Conservation (phyloP, 2,113 vertebrate genomes). For the Gopherus evgoodei region DNA sequence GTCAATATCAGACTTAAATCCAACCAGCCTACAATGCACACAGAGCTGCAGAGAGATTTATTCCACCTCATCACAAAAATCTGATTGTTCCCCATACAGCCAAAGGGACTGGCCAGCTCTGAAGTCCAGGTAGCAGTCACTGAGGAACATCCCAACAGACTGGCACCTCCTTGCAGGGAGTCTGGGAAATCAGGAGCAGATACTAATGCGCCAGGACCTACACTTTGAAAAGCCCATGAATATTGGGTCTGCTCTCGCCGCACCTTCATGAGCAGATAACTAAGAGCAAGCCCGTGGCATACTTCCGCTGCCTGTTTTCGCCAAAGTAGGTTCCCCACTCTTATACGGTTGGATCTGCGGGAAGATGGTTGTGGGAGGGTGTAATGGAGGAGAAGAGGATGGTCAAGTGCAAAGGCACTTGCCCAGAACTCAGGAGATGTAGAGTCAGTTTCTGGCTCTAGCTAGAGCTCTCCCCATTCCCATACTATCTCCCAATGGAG, state of each 20-base stretch:
- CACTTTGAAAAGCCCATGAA: background rate
- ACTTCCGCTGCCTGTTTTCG: background rate
- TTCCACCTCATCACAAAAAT: background rate
- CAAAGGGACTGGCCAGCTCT: background rate
- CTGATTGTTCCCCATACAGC: background rate
- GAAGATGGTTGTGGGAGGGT: too few species aligned
- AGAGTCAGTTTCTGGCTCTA: too few species aligned
- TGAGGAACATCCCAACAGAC: too few species aligned
- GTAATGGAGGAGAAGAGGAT: too few species aligned
- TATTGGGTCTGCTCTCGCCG: background rate
- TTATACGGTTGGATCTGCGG: background rate
- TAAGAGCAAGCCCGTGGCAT: background rate
- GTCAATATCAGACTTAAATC: background rate
- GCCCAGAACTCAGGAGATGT: too few species aligned
- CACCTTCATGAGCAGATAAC: background rate
- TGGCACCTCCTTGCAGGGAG: background rate
- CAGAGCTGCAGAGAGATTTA: background rate
- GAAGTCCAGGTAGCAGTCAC: background rate
- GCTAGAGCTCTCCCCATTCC: background rate
- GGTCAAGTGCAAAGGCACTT: too few species aligned
- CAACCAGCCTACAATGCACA: too few species aligned
- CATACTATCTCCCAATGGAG: too few species aligned
- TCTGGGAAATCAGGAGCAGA: background rate
- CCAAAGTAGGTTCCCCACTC: background rate
- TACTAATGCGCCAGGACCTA: background rate